Evolutionary conservation across 2,888 invertebrate species (phyloP).

Genomic region (Drosophila longiperda): DNA sequence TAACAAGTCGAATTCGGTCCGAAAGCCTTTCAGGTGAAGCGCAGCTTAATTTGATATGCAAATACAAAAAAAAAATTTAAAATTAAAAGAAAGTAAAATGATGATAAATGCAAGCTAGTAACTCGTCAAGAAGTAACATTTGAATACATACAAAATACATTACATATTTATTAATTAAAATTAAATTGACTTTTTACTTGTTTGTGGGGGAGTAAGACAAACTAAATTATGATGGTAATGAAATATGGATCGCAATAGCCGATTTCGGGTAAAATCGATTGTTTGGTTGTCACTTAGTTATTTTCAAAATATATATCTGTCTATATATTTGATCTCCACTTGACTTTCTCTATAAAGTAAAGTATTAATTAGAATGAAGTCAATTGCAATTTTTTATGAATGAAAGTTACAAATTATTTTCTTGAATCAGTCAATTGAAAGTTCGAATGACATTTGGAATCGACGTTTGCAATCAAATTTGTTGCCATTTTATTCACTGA

Average conservation of each 20-base stretch:
- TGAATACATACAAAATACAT: slow-evolving; percentile 49
- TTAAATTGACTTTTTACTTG: neutral
- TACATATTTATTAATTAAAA: slow-evolving; percentile 51
- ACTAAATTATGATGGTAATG: too few species aligned
- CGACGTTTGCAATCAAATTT: neutral
- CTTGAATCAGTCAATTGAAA: neutral
- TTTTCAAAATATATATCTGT: neutral
- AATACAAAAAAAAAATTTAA: slow-evolving; percentile 1
- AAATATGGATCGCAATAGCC: neutral
- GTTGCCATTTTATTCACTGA: neutral
- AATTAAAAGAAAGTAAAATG: slow-evolving; percentile 6
- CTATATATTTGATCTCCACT: neutral
- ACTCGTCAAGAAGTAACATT: slow-evolving; percentile 42
- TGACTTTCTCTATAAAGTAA: neutral
- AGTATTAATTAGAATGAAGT: neutral
- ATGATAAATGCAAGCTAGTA: slow-evolving; percentile 27
- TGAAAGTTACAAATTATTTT: neutral
- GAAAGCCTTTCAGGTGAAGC: slow-evolving; percentile 43
- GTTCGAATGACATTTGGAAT: neutral
- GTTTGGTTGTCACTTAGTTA: too few species aligned
- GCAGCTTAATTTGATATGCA: slow-evolving; percentile 47
- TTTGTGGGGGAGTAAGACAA: neutral
- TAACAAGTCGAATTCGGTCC: slow-evolving; percentile 26
- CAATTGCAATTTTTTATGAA: neutral
- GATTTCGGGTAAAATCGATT: too few species aligned